Percentiles rank a stretch among this genome's conserved stretches.
phyloP scores from a whole-genome alignment of 2,797 vertebrate genomes.

The Oceanodroma leucorhoa region DNA sequence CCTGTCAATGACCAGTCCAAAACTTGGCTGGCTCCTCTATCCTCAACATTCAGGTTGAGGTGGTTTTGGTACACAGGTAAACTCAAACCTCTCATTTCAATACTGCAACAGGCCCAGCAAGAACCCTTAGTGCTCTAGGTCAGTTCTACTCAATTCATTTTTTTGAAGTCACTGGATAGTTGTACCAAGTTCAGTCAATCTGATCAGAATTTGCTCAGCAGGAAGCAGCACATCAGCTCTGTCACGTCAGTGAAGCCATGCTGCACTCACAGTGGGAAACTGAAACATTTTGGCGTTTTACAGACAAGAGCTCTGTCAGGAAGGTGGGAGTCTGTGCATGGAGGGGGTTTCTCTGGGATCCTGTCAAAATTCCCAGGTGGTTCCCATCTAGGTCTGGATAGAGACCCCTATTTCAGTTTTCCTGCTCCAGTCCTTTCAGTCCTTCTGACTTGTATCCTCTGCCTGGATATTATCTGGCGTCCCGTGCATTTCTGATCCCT shows the following conservation, averaged over 20 bases:
- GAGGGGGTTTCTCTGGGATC: background rate
- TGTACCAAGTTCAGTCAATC: background rate
- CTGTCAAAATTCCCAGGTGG: background rate
- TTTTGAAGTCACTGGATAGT: background rate
- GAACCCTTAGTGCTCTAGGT: background rate
- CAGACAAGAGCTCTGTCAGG: background rate
- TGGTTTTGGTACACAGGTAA: background rate
- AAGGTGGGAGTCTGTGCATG: background rate
- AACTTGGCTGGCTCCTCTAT: background rate
- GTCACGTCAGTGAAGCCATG: accelerated
- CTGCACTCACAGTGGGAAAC: background rate
- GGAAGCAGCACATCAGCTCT: background rate
- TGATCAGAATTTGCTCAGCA: background rate
- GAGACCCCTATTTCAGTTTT: background rate
- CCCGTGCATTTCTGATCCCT: background rate
- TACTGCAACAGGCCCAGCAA: background rate
- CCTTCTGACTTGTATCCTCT: background rate
- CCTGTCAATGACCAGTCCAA: background rate
- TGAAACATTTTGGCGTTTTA: accelerated
- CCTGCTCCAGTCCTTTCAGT: background rate
- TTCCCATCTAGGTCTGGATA: background rate
- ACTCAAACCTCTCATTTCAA: background rate
- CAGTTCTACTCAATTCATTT: background rate
- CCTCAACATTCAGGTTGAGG: background rate
- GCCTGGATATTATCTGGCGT: background rate